Conservation (phyloP, 2,113 vertebrate species). For the Piprites chloris region DNA sequence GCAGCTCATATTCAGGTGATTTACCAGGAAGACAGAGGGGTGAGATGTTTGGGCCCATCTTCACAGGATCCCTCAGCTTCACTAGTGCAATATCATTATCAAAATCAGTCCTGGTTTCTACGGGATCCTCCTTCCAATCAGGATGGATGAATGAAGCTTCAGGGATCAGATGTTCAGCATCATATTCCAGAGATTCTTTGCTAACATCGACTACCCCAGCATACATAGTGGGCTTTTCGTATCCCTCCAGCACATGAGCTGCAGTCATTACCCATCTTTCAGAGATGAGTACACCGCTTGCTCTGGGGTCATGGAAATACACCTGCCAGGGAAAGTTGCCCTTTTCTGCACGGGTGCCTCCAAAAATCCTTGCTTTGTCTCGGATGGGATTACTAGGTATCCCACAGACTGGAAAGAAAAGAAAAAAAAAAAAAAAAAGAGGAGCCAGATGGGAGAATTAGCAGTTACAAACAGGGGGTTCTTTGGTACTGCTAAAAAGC, state of each 20-base stretch:
- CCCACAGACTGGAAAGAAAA: constrained; percentile 71
- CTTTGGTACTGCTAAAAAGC: background rate
- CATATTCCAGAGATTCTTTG: accelerated
- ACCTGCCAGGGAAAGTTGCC: constrained; percentile 80
- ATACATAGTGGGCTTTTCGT: constrained; percentile 32
- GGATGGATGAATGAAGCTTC: constrained; percentile 71
- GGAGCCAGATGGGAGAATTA: background rate
- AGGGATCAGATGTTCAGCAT: background rate
- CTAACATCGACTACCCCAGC: constrained; percentile 39
- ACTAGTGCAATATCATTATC: constrained; percentile 77
- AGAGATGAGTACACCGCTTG: constrained; percentile 71
- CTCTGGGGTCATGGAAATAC: constrained; percentile 47
- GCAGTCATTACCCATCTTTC: constrained; percentile 81
- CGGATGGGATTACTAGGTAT: constrained; percentile 5
- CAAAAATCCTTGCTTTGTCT: constrained; percentile 65
- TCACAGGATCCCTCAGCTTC: constrained; percentile 61
- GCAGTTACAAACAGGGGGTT: background rate
- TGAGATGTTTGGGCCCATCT: constrained; percentile 66
- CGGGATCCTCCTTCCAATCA: background rate
- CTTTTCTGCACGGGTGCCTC: constrained; percentile 36
- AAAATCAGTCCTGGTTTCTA: constrained; percentile 31
- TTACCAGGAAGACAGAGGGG: constrained; percentile 73
- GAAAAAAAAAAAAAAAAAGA: background rate
- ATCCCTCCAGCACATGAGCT: constrained; percentile 68
- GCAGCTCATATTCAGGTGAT: constrained; percentile 14